These are phyloP conservation scores for Remorina albescens DNA, from an alignment of 2,797 vertebrate genomes.

Conservation along the genomic window DNA sequence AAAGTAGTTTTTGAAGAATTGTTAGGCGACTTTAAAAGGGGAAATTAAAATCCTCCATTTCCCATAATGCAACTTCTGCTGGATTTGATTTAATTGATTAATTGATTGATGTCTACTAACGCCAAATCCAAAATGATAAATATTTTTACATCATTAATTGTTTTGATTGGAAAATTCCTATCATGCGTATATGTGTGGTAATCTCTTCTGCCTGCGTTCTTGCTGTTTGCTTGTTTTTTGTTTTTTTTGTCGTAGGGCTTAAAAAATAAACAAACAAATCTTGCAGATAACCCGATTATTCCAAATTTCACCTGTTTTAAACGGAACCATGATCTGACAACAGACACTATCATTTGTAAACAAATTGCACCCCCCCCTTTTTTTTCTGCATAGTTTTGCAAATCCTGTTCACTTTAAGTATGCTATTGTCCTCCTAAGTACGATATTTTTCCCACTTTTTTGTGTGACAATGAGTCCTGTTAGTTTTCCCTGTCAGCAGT, in stretches of 20 bases:
- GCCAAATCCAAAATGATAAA: too few species aligned
- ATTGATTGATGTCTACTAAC: too few species aligned
- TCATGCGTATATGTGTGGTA: too few species aligned
- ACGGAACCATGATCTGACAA: not conserved
- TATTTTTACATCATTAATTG: too few species aligned
- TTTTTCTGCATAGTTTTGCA: constrained; percentile 20
- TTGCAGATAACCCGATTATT: too few species aligned
- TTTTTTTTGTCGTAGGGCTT: not conserved
- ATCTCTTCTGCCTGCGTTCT: not conserved
- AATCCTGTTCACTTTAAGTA: constrained; percentile 26
- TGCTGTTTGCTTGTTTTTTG: not conserved
- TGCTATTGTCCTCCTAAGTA: constrained; percentile 7
- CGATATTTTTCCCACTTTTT: constrained; percentile 38
- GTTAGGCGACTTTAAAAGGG: too few species aligned
- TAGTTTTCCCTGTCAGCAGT: constrained; percentile 19
- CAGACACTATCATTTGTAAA: not conserved
- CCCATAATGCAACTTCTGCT: not conserved
- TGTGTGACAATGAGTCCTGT: constrained; percentile 24
- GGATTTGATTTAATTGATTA: not conserved
- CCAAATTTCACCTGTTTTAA: not conserved
- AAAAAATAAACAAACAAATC: not conserved
- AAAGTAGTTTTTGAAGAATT: too few species aligned
- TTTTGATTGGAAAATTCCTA: not conserved
- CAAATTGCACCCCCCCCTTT: constrained; percentile 1
- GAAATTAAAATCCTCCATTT: not conserved